Evolutionary conservation across 2,888 invertebrate species (phyloP).

Genomic region (Drosophila parthenogenetica): DNA sequence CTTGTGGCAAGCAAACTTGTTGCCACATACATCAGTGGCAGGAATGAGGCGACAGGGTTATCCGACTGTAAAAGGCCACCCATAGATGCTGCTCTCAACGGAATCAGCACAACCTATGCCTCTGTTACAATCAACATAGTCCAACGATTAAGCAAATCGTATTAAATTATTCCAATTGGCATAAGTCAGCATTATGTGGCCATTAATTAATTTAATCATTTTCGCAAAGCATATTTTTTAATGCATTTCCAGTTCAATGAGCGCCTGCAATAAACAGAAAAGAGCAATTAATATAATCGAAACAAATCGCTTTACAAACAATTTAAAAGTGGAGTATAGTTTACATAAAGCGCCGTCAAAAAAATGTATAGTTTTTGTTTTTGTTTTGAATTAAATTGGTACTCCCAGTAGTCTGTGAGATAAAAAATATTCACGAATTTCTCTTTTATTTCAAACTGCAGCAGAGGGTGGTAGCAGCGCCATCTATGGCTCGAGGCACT

Average conservation of each 20-base stretch:
- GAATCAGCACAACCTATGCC: constrained; percentile 29
- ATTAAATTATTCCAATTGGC: neutral
- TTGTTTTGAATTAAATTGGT: neutral
- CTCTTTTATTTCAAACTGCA: too few relatives aligned
- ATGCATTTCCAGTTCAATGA: constrained; percentile 4
- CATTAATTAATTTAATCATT: constrained; percentile 48
- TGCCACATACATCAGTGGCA: constrained; percentile 74
- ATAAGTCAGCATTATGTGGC: constrained; percentile 24
- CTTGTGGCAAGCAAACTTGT: constrained; percentile 63
- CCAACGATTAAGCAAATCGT: neutral
- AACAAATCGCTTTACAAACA: neutral
- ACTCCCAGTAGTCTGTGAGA: too few relatives aligned
- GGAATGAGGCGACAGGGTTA: constrained; percentile 50
- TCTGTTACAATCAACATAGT: constrained; percentile 31
- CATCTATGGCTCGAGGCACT: neutral
- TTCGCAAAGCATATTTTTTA: constrained; percentile 36
- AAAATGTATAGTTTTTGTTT: too few relatives aligned
- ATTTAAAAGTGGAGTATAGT: neutral
- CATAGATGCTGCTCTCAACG: constrained; percentile 55
- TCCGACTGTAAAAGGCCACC: constrained; percentile 60
- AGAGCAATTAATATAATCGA: neutral
- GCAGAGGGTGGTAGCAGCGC: neutral
- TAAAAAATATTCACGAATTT: too few relatives aligned
- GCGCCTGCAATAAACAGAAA: constrained; percentile 15
- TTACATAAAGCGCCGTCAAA: too few relatives aligned